phyloP scores from a whole-genome alignment of 1,140 invertebrate genomes.

The Spodoptera litura region DNA sequence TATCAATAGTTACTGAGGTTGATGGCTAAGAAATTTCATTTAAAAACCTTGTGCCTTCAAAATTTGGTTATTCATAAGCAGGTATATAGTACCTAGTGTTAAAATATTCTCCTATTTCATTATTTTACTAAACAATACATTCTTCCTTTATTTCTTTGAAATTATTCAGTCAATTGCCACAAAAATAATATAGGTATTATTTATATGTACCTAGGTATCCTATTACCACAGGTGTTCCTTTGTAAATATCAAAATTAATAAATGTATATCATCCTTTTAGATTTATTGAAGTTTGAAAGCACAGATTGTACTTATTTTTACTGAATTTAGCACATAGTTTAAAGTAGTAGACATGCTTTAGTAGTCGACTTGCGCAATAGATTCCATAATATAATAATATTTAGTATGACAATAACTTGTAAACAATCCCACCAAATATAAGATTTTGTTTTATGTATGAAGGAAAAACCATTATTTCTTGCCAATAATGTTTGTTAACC shows the following conservation, averaged over 20 bases:
- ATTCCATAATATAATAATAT: constrained; percentile 16
- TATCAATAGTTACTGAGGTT: constrained; percentile 12
- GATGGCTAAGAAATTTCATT: constrained; percentile 5
- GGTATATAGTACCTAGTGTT: not conserved
- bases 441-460: constrained; percentile 49
- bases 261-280: constrained; percentile 16
- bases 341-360: constrained; percentile 57
- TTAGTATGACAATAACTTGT: constrained; percentile 57
- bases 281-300: constrained; percentile 36
- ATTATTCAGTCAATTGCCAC: constrained; percentile 26
- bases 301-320: constrained; percentile 54
- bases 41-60: constrained; percentile 4
- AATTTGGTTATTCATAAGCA: not conserved
- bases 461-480: constrained; percentile 54
- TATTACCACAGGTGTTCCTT: constrained; percentile 33
- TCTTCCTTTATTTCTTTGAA: not conserved
- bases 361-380: constrained; percentile 52
- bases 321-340: constrained; percentile 57
- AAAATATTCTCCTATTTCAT: not conserved
- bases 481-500: constrained; percentile 50
- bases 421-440: constrained; percentile 57
- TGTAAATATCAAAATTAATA: constrained; percentile 39
- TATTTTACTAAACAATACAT: not conserved
- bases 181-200: constrained; percentile 1
- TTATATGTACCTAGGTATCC: constrained; percentile 3